Conservation (phyloP, 2,888 invertebrate species). For the Noctua fimbriata region DNA sequence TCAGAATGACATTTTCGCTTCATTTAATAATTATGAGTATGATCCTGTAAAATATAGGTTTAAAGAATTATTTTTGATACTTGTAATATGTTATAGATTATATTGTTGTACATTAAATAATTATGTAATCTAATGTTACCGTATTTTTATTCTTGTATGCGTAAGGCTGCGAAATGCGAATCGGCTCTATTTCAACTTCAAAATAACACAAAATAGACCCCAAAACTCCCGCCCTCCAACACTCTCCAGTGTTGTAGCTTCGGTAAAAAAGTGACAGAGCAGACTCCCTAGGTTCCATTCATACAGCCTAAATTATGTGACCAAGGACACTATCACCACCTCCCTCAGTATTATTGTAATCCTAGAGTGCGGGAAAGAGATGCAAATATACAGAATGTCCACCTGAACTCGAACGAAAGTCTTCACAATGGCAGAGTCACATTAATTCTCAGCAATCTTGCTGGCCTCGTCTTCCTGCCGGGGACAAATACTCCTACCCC, state of each 20-base stretch:
- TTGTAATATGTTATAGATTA: constrained; percentile 67
- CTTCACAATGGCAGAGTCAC: background rate
- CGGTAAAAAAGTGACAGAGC: background rate
- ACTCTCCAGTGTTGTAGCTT: background rate
- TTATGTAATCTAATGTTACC: constrained; percentile 55
- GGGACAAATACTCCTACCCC: background rate
- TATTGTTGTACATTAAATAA: constrained; percentile 72
- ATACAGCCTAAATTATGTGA: background rate
- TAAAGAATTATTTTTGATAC: constrained; percentile 52
- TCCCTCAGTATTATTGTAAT: background rate
- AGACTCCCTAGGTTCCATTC: background rate
- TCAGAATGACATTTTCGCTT: constrained; percentile 30
- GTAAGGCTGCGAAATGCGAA: background rate
- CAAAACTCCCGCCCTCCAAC: background rate
- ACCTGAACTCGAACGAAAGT: background rate
- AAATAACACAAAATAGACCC: background rate
- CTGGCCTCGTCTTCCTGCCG: background rate
- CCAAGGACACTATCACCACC: background rate
- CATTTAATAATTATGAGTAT: constrained; percentile 36
- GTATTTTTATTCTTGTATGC: background rate
- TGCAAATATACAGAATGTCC: background rate
- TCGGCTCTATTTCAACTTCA: background rate
- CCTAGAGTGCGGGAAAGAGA: background rate
- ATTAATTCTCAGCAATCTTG: background rate
- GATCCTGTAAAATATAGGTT: constrained; percentile 51